Evolutionary conservation across 1,140 invertebrate species (phyloP).

Genomic region (Drosophila sp.): DNA sequence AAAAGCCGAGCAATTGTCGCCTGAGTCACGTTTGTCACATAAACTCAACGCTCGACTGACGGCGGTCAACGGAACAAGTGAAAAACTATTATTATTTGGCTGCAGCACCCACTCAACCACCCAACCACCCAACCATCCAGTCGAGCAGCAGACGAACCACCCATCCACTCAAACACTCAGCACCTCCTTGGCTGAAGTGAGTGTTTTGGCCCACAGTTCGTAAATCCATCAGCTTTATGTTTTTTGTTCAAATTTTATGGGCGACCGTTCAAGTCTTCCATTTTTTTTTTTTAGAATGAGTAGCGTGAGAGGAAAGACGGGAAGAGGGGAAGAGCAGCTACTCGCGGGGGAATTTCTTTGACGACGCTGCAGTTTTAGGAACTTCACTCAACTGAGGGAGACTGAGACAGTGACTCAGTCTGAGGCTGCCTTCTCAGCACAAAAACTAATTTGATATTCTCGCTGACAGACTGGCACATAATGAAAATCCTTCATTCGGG

Average conservation of each 20-base stretch:
- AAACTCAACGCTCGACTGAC: conserved; percentile 74
- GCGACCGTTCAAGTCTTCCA: conserved; percentile 36
- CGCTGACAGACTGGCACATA: conserved; percentile 27
- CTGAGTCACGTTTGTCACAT: conserved; percentile 80
- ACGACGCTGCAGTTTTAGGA: conserved; percentile 57
- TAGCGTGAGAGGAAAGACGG: too few species aligned
- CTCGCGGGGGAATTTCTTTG: conserved; percentile 33
- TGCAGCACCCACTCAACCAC: conserved; percentile 41
- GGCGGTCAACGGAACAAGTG: conserved; percentile 80
- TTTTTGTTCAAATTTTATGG: conserved; percentile 74
- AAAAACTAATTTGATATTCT: conserved; percentile 60
- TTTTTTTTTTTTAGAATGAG: conserved; percentile 30
- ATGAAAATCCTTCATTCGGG: conserved; percentile 22
- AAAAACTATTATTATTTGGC: conserved; percentile 83
- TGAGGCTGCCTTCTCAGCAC: conserved; percentile 45
- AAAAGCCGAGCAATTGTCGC: conserved; percentile 79
- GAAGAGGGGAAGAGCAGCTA: neutral
- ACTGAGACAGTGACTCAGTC: neutral
- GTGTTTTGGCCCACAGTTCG: conserved; percentile 64
- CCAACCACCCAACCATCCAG: conserved; percentile 2
- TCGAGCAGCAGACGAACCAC: neutral
- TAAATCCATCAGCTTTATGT: conserved; percentile 79
- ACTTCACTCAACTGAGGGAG: conserved; percentile 23
- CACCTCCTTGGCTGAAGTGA: conserved; percentile 45
- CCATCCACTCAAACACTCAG: conserved; percentile 21